Evolutionary conservation across 2,113 vertebrate species (phyloP), one percentile per base, ranked within the genome.

Genomic region (Tragulus kanchil): DNA sequence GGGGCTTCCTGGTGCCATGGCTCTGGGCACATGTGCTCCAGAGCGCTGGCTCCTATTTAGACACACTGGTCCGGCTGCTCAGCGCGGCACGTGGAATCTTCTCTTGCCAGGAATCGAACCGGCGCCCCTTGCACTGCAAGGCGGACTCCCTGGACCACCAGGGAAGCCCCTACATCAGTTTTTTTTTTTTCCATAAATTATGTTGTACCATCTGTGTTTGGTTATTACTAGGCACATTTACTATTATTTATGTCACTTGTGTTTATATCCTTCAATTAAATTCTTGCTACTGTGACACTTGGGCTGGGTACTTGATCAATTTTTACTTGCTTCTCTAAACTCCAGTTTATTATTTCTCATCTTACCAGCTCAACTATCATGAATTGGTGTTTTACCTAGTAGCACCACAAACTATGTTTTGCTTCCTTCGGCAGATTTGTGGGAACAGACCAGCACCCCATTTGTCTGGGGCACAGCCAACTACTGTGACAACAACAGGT

Each of bases 381-480:
- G 48, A 85, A 85, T 82, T 78, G 58, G 50, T 97, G 14, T 92
- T 67, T 96, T 90, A 42, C 77, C 67, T 87, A 58, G 65, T 88
- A 81, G 36, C 85, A 62, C 26, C 61, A 93, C 88, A 96, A 90
- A 95, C 85, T 69, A 11, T 90, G 26, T 96, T 96, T 94, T 96
- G 21, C 82, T 97, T 98, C 48, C 71, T 95, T 97, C 96, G 93
- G 65, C 98, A 98, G 98, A 98, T 92, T 82, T 98, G 78, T 97
- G 89, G 95, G 96, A 97, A 79, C 94, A 98, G 11, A 97, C 97
- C n/a, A 97, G 94, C 78, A 96, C 98, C 71, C 87, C 94, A n/a
- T 98, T 98, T 94, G 86, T 98, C 89, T 98, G 98, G 98, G 98
- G 98, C 58, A 96, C 95, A 86, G 89, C 85, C 93, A 89, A 54